A percentile compares a stretch with the other conserved stretches of the same genome.
Conservation (phyloP, 2,888 invertebrate species). For the Nomada hirtipes region DNA sequence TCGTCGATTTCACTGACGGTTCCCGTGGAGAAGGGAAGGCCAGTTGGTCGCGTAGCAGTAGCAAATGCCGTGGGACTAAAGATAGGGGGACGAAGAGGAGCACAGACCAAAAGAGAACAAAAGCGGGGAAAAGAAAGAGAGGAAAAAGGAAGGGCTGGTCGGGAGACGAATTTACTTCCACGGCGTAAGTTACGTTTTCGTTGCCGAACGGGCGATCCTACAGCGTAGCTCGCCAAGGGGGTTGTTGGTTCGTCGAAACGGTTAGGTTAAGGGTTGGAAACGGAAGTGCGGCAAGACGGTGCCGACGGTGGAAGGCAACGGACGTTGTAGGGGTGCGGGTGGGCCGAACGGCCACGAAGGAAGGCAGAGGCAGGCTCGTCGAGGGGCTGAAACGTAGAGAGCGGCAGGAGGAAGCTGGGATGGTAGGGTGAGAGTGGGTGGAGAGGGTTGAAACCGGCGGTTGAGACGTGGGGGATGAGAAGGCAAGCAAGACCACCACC, state of each 20-base stretch:
- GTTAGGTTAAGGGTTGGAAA: conserved; percentile 78
- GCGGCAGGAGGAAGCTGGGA: conserved; percentile 61
- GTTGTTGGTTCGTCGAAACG: conserved; percentile 73
- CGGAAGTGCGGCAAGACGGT: conserved; percentile 80
- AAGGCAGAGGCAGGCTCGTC: conserved; percentile 73
- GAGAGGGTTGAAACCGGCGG: conserved; percentile 76
- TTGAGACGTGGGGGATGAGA: conserved; percentile 75
- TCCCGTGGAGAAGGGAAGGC: neutral
- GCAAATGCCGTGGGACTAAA: neutral
- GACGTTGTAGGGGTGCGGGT: conserved; percentile 72
- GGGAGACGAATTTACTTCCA: conserved; percentile 54
- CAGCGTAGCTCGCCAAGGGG: conserved; percentile 67
- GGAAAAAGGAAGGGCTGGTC: conserved; percentile 1
- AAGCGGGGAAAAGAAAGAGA: too few relatives aligned
- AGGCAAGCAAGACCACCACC: conserved; percentile 79
- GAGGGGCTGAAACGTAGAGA: conserved; percentile 73
- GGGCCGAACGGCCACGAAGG: conserved; percentile 71
- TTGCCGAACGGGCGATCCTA: conserved; percentile 62
- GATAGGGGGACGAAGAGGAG: too few relatives aligned
- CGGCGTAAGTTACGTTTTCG: conserved; percentile 67
- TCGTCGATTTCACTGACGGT: conserved; percentile 48
- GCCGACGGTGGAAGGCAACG: conserved; percentile 72
- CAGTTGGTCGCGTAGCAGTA: neutral
- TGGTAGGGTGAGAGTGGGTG: conserved; percentile 60
- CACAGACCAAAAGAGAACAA: neutral